Evolutionary conservation across 2,888 invertebrate species (phyloP).

Genomic region (Monoplex corrugatus): DNA sequence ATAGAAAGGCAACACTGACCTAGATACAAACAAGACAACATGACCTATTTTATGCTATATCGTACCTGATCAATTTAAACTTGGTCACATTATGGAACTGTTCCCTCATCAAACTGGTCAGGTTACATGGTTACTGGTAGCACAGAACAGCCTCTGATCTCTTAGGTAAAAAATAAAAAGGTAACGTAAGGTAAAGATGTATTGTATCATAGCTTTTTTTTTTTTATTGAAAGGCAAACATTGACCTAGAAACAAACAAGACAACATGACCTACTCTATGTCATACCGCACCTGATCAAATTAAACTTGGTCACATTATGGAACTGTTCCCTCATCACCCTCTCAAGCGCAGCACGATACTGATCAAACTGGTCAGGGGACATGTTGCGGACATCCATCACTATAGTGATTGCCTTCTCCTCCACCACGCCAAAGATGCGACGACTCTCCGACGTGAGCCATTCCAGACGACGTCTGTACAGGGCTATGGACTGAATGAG

Average conservation of each 20-base stretch:
- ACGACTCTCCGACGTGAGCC: conserved; percentile 81
- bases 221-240: too few relatives aligned
- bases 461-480: conserved; percentile 78
- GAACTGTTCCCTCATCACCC: conserved; percentile 79
- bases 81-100: conserved; percentile 78
- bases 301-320: conserved; percentile 79
- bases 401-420: conserved; percentile 77
- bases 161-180: too few relatives aligned
- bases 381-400: conserved; percentile 79
- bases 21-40: too few relatives aligned
- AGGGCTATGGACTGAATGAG: conserved; percentile 75
- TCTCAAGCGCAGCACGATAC: conserved; percentile 77
- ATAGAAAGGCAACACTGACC: too few relatives aligned
- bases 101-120: conserved; percentile 79
- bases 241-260: too few relatives aligned
- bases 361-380: conserved; percentile 80
- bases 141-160: too few relatives aligned
- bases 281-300: conserved; percentile 79
- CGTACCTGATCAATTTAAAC: conserved; percentile 80
- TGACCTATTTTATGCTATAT: too few relatives aligned
- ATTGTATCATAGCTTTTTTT: too few relatives aligned
- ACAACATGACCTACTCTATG: too few relatives aligned
- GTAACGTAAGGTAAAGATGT: too few relatives aligned
- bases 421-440: conserved; percentile 80
- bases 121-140: too few relatives aligned